Conservation (phyloP, 64 coral and sea anemone species). For the Montipora sp. region DNA sequence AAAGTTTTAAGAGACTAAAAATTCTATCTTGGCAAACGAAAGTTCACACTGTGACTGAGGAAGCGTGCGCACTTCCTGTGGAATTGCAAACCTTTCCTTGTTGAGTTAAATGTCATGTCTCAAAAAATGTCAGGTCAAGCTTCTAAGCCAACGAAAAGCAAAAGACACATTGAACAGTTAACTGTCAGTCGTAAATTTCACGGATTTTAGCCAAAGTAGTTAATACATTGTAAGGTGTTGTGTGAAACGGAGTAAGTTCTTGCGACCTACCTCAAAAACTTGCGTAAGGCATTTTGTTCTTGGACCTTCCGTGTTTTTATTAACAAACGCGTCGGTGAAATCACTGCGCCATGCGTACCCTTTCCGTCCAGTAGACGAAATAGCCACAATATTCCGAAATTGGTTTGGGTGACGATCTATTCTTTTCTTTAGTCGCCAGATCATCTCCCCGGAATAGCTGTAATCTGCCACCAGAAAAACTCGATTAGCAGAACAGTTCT, state of each 20-base stretch:
- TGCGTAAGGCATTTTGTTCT: constrained; percentile 55
- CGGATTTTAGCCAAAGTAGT: no score
- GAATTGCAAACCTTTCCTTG: no score
- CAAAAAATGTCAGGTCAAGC: neutral
- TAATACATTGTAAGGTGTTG: neutral
- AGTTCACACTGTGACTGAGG: no score
- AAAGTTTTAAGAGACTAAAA: no score
- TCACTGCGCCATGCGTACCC: constrained; percentile 72
- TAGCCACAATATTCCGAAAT: constrained; percentile 53
- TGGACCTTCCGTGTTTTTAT: constrained; percentile 30
- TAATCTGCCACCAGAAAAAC: constrained; percentile 91
- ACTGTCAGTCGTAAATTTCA: no score
- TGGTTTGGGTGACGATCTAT: neutral
- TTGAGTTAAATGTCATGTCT: neutral
- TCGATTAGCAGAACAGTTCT: constrained; percentile 73
- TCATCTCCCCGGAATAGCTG: constrained; percentile 91
- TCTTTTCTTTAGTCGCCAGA: constrained; percentile 53
- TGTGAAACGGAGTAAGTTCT: neutral
- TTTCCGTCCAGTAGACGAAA: constrained; percentile 56
- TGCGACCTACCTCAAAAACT: constrained; percentile 72
- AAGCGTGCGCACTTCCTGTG: no score
- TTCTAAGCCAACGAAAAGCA: neutral
- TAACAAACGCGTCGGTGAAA: constrained; percentile 78
- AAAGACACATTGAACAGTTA: neutral
- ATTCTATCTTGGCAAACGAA: no score